phyloP scores from a whole-genome alignment of 2,888 invertebrate species.

The Adela reaumurella region DNA sequence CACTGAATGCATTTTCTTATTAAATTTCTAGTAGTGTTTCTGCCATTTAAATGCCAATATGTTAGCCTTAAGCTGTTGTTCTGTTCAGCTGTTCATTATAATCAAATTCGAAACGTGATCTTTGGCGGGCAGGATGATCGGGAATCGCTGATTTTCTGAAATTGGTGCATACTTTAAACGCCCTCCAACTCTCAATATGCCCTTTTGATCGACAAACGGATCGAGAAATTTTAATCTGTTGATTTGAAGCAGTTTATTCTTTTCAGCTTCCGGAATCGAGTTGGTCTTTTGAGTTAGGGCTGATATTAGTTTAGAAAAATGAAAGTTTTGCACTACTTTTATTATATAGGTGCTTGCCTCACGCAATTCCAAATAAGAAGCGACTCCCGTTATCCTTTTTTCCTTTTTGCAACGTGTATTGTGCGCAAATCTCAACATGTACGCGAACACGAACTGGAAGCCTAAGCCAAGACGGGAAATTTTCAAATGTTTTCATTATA shows the following conservation, averaged over 20 bases:
- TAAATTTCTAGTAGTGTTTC: background rate
- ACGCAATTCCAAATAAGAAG: too few species aligned
- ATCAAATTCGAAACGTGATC: background rate
- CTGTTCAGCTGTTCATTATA: background rate
- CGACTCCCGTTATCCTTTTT: too few species aligned
- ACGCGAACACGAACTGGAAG: too few species aligned
- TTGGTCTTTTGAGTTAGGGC: background rate
- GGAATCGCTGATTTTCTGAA: background rate
- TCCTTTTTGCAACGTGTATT: too few species aligned
- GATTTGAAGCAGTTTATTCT: too few species aligned
- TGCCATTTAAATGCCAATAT: background rate
- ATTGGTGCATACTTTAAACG: background rate
- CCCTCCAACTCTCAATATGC: background rate
- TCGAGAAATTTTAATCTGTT: too few species aligned
- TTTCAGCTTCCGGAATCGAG: too few species aligned
- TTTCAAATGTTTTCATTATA: too few species aligned
- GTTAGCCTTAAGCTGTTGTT: background rate
- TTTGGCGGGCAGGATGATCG: background rate
- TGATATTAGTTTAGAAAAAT: background rate
- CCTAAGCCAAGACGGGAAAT: too few species aligned
- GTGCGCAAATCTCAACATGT: too few species aligned
- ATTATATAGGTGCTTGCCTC: background rate
- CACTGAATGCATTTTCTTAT: background rate
- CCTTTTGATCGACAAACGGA: background rate
- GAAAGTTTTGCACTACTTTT: background rate